These are phyloP conservation scores for Myotis davidii DNA, from an alignment of 2,113 vertebrate species.

Conservation along the genomic window DNA sequence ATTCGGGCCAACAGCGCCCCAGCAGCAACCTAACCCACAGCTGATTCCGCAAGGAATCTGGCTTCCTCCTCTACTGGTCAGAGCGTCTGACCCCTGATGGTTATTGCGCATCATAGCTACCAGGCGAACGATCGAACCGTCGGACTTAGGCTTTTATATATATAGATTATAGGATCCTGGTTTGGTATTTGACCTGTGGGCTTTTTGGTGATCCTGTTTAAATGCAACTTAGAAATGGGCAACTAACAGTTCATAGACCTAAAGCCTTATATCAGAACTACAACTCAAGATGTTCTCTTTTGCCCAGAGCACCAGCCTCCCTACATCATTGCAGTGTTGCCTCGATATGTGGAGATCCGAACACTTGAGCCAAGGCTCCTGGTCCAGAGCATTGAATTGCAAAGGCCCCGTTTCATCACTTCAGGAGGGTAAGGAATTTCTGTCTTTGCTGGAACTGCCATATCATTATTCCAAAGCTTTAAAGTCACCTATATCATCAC, in stretches of 20 bases:
- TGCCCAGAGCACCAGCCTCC: constrained; percentile 95
- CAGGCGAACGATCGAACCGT: no score
- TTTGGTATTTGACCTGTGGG: not conserved
- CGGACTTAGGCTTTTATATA: no score
- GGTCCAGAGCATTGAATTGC: constrained; percentile 97
- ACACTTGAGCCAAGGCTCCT: constrained; percentile 96
- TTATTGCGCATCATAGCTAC: no score
- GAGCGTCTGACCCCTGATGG: no score
- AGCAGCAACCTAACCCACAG: no score
- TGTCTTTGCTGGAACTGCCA: not conserved
- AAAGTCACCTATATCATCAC: not conserved
- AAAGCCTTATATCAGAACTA: not conserved
- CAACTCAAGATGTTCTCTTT: constrained; percentile 30
- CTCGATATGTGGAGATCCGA: constrained; percentile 96
- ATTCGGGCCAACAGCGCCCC: no score
- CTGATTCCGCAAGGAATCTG: no score
- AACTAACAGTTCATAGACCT: not conserved
- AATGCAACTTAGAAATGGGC: not conserved
- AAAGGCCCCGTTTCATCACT: constrained; percentile 96
- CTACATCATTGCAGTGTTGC: constrained; percentile 97
- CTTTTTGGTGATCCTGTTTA: constrained; percentile 1
- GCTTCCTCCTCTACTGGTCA: no score
- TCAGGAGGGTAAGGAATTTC: constrained; percentile 91
- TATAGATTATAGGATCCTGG: not conserved
- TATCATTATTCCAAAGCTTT: not conserved